Evolutionary conservation across 2,888 invertebrate genomes (phyloP).

Genomic region (Rosalia funebris): DNA sequence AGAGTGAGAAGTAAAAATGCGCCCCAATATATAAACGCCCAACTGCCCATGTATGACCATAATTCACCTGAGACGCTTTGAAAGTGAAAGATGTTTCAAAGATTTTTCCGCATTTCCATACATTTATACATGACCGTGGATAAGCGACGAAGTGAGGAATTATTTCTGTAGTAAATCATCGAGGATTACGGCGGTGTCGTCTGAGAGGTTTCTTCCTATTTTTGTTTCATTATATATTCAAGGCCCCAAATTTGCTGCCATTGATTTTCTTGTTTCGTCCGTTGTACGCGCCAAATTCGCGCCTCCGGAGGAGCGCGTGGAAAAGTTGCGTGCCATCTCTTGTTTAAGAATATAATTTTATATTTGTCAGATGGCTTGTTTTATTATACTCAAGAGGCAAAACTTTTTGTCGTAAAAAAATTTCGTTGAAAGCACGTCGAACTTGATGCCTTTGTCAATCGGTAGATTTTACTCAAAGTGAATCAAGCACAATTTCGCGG

Average conservation of each 20-base stretch:
- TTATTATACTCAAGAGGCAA: not conserved
- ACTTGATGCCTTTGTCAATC: not conserved
- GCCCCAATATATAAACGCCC: constrained; percentile 39
- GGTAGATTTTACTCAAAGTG: not conserved
- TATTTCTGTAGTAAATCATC: constrained; percentile 51
- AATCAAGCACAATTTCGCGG: too few relatives aligned
- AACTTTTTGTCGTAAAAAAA: not conserved
- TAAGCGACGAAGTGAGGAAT: constrained; percentile 47
- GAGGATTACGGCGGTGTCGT: constrained; percentile 45
- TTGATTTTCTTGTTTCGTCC: not conserved
- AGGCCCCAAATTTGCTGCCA: constrained; percentile 9
- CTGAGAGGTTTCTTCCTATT: constrained; percentile 23
- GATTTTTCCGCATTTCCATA: constrained; percentile 53
- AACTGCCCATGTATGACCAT: constrained; percentile 46
- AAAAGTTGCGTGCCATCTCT: not conserved
- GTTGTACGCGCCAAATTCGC: not conserved
- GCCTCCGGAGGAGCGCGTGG: not conserved
- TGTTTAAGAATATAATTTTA: not conserved
- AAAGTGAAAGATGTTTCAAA: constrained; percentile 52
- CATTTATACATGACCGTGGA: constrained; percentile 54
- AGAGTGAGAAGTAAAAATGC: constrained; percentile 18
- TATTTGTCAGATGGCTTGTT: not conserved
- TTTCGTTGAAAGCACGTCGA: not conserved
- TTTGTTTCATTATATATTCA: constrained; percentile 33
- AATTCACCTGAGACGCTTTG: constrained; percentile 43